A percentile compares a stretch with the other conserved stretches of the same genome.
These are phyloP conservation scores for Poeciliopsis turneri DNA, from an alignment of 2,797 vertebrate species.

Conservation along the genomic window DNA sequence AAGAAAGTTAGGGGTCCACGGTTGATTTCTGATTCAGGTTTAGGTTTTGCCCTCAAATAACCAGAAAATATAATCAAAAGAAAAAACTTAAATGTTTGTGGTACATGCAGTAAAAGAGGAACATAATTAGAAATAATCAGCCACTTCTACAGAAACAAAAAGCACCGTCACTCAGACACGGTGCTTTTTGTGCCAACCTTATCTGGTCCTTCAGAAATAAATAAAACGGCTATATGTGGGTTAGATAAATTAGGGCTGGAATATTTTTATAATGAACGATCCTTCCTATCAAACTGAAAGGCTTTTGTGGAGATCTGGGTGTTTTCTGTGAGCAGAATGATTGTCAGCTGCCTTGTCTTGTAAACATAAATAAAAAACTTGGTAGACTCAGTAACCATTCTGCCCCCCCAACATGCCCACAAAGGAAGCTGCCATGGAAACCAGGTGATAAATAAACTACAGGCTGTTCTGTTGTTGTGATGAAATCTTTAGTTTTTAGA, in stretches of 20 bases:
- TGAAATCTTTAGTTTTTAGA: slow-evolving; percentile 3
- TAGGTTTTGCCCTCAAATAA: neutral
- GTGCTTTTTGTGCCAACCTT: neutral
- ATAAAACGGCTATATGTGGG: neutral
- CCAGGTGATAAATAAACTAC: slow-evolving; percentile 17
- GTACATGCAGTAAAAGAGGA: neutral
- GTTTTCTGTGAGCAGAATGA: neutral
- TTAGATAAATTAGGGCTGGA: neutral
- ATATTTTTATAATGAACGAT: neutral
- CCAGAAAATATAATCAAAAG: neutral
- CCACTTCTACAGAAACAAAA: neutral
- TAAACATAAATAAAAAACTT: neutral
- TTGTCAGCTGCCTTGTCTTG: neutral
- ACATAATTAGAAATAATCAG: neutral
- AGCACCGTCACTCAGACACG: neutral
- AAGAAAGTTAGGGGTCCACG: neutral
- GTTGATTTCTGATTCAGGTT: neutral
- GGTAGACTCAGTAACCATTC: neutral
- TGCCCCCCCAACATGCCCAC: neutral
- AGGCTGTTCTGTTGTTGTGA: slow-evolving; percentile 3
- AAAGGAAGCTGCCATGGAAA: slow-evolving; percentile 25
- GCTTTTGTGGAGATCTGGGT: neutral
- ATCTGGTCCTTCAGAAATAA: neutral
- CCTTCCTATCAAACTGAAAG: neutral
- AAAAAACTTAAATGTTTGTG: neutral